These are phyloP conservation scores for Pediacus dermestoides DNA, from an alignment of 2,888 invertebrate species.

Conservation along the genomic window DNA sequence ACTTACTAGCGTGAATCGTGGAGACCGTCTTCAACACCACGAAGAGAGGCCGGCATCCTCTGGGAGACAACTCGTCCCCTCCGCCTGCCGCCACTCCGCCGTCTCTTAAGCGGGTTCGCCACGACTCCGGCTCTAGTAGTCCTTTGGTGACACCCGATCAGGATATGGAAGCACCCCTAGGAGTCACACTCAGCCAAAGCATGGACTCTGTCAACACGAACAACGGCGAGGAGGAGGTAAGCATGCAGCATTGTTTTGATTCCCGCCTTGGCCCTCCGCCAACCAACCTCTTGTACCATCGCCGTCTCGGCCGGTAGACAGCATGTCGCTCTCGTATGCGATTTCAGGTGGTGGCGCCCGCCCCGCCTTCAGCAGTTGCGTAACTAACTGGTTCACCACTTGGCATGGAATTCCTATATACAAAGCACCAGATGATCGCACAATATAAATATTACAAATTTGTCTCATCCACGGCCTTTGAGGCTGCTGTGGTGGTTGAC, in stretches of 20 bases:
- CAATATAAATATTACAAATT: too few relatives aligned
- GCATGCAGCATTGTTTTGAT: constrained; percentile 41
- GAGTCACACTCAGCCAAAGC: constrained; percentile 86
- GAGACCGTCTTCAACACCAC: constrained; percentile 50
- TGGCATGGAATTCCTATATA: too few relatives aligned
- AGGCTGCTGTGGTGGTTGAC: too few relatives aligned
- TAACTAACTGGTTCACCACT: constrained; percentile 2
- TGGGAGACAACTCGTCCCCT: constrained; percentile 47
- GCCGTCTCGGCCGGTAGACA: constrained; percentile 3
- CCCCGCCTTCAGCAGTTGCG: constrained; percentile 2
- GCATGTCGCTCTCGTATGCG: constrained; percentile 1
- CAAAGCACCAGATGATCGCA: too few relatives aligned
- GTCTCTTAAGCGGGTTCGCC: constrained; percentile 48
- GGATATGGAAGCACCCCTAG: constrained; percentile 65
- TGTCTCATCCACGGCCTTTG: too few relatives aligned
- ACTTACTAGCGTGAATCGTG: constrained; percentile 47
- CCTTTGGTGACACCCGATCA: constrained; percentile 45
- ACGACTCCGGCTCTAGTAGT: constrained; percentile 45
- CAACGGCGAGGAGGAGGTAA: constrained; percentile 96
- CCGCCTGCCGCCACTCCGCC: constrained; percentile 45
- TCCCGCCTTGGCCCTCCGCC: not conserved
- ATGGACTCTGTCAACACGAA: constrained; percentile 97
- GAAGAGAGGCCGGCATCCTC: constrained; percentile 51
- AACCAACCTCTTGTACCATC: too few relatives aligned
- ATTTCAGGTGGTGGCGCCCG: not conserved